Evolutionary conservation across 2,888 invertebrate genomes (phyloP), one percentile per base, ranked within the genome.

Genomic region (Periphyllus acericola): DNA sequence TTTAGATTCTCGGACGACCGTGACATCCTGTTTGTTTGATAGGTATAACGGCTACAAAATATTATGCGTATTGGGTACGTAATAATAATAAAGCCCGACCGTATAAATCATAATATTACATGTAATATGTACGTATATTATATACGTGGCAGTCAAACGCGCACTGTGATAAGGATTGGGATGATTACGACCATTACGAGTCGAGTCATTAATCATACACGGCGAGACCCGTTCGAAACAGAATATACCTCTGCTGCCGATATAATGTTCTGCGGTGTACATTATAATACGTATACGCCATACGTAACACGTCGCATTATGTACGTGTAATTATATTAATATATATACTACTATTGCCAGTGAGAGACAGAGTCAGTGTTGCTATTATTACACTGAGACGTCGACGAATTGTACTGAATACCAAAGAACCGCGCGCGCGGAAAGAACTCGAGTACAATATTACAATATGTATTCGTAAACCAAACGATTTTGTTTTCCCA

Each of bases 101-200:
- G 76, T 79, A 85, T 79, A 72, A 72, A 79, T 71, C 60, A 72
- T 86, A 79, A 86, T 80, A 78, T 29, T 75, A 83, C n/a, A 21
- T 46, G 14, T 46, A 46, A 46, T 14, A 46, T 14, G 46, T 46
- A 46, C 46, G 46, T 46, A 11, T 36, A 36, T 36, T 36, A 36
- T 36, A 36, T 19, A 34, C 76, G 76, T 52, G 46, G 71, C 21
- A 81, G 29, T 68, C 29, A 29, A 21, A 46, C 68, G 36, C 36
- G 36, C 36, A 46, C 32, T n/a, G 71, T 40, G 80, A 72, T 86
- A 86, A 86, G 36, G 52, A 36, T 76, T 40, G 32, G 40, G 75
- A 83, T 66, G 32, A 84, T 74, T 40, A 29, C 52, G 32, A 46
- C 46, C 46, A 46, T 46, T 46, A 46, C 46, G 21, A 34, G 72